A percentile compares a stretch with the other conserved stretches of the same genome.
Evolutionary conservation across 30 jellyfish, hydroid and myxozoan genomes (phyloP).

Genomic region (Mastigias papua): DNA sequence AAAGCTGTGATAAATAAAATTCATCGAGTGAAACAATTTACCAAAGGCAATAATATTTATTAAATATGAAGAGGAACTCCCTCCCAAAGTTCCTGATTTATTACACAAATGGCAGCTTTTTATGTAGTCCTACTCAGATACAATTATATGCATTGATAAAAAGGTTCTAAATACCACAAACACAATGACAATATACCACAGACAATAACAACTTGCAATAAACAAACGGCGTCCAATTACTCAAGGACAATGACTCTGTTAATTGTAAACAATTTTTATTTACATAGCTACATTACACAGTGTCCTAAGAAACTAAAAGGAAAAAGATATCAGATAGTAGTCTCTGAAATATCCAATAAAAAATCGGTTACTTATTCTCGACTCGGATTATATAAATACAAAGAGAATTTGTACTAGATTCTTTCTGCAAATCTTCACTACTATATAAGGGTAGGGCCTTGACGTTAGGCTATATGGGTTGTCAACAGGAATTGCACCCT

Average conservation of each 20-base stretch:
- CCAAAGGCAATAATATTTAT: conserved; percentile 34
- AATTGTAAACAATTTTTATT: neutral
- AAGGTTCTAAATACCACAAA: conserved; percentile 18
- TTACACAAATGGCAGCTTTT: conserved; percentile 2
- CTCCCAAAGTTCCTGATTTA: conserved; percentile 3
- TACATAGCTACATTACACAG: neutral
- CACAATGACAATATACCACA: neutral
- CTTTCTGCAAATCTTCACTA: no score
- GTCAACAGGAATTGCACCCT: no score
- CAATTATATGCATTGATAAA: conserved; percentile 54
- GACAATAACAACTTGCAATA: neutral
- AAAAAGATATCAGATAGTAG: no score
- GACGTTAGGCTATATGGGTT: no score
- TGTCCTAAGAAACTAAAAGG: no score
- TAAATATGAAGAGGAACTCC: conserved; percentile 11
- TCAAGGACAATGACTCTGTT: neutral
- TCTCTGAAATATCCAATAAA: no score
- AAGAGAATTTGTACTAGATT: no score
- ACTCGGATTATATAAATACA: no score
- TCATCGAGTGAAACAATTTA: conserved; percentile 43
- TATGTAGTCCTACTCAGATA: conserved; percentile 21
- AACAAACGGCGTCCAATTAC: neutral
- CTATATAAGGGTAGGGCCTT: no score
- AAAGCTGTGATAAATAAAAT: neutral
- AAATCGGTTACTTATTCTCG: no score